These are phyloP conservation scores for Mastomys natalensis DNA, from an alignment of 2,113 vertebrate species.

Conservation along the genomic window DNA sequence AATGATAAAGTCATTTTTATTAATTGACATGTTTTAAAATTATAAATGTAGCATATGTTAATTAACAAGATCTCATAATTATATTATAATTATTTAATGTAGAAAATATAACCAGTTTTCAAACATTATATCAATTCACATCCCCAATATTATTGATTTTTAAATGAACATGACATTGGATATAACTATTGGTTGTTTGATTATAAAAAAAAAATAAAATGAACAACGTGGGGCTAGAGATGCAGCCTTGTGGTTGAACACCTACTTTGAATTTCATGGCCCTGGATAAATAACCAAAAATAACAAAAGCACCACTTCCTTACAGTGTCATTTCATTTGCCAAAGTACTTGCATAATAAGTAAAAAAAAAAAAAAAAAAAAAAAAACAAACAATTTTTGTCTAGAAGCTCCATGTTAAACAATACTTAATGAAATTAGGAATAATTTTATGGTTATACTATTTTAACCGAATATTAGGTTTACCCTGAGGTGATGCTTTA, in stretches of 20 bases:
- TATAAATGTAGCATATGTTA: not conserved
- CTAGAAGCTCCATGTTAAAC: not conserved
- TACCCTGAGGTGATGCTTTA: not conserved
- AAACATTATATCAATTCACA: not conserved
- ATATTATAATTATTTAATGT: conserved; percentile 8
- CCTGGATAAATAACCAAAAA: not conserved
- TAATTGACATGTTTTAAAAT: not conserved
- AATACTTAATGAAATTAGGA: too few species aligned
- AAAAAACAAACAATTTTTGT: too few species aligned
- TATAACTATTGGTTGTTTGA: not conserved
- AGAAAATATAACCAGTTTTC: not conserved
- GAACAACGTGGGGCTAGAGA: not conserved
- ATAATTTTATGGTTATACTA: not conserved
- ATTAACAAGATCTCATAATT: not conserved
- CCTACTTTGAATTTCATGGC: not conserved
- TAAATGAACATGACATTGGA: too few species aligned
- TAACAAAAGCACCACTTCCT: not conserved
- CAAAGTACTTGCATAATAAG: not conserved
- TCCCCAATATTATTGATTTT: not conserved
- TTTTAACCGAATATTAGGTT: not conserved
- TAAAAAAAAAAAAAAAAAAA: too few species aligned
- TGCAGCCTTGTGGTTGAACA: not conserved
- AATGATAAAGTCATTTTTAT: not conserved
- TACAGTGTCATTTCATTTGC: not conserved
- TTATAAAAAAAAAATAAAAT: not conserved